Percentiles rank a stretch among this genome's conserved stretches.
Evolutionary conservation across 2,888 invertebrate genomes (phyloP).

Genomic region (Hetaerina titia): DNA sequence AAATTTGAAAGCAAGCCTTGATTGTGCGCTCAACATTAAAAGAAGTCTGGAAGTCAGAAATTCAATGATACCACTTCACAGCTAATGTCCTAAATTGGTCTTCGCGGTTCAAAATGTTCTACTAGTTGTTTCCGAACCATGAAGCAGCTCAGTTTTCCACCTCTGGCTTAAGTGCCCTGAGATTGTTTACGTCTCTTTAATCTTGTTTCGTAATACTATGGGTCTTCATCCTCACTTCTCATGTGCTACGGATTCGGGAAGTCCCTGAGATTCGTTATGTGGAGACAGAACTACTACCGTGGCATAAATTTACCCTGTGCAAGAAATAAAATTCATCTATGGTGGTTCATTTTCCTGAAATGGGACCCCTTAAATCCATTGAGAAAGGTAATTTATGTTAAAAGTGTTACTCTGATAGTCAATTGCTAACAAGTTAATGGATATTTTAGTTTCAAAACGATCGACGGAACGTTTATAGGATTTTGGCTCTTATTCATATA

Average conservation of each 20-base stretch:
- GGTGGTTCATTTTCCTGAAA: not conserved
- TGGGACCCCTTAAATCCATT: not conserved
- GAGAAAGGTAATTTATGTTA: not conserved
- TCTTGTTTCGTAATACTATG: not conserved
- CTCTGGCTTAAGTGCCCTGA: not conserved
- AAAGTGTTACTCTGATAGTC: not conserved
- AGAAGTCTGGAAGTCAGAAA: no score
- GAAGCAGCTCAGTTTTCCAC: no score
- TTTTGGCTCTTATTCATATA: no score
- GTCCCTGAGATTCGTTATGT: not conserved
- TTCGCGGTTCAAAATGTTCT: no score
- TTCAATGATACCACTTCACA: no score
- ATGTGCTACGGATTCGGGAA: not conserved
- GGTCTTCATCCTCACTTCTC: not conserved
- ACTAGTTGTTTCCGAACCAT: no score
- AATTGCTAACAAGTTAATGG: not conserved
- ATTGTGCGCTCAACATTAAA: no score
- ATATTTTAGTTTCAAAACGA: not conserved
- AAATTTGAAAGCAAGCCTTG: no score
- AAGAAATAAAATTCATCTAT: not conserved
- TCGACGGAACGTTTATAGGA: not conserved
- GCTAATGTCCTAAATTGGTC: no score
- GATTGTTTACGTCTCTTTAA: not conserved
- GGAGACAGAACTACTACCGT: not conserved
- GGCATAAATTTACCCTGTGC: not conserved